Conservation (phyloP, 2,797 vertebrate genomes). For the Sebastes elongatus region DNA sequence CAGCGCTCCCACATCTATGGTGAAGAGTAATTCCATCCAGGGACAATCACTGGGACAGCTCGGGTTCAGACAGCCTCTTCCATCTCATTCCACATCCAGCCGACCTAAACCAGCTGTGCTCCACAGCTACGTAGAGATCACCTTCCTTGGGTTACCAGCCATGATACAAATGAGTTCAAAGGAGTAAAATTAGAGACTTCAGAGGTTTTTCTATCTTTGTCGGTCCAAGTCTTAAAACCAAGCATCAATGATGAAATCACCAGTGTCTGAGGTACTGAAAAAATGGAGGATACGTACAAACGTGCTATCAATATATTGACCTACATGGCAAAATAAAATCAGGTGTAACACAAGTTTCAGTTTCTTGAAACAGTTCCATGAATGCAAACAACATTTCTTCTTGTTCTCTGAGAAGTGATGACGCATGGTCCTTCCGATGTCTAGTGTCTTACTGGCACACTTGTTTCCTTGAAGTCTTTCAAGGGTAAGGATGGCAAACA, state of each 20-base stretch:
- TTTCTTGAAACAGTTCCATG: background rate
- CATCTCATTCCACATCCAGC: conserved; percentile 42
- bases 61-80: conserved; percentile 56
- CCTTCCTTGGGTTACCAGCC: background rate
- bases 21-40: conserved; percentile 74
- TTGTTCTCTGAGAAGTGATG: background rate
- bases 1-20: conserved; percentile 59
- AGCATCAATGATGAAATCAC: background rate
- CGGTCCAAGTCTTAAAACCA: background rate
- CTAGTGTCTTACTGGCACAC: background rate
- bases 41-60: conserved; percentile 71
- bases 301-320: background rate
- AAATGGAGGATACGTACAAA: background rate
- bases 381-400: background rate
- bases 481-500: background rate
- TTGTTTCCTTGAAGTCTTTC: background rate
- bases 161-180: background rate
- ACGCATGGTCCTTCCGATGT: background rate
- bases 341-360: background rate
- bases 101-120: conserved; percentile 24
- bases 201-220: background rate
- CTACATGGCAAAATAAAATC: background rate
- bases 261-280: background rate
- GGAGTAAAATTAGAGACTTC: background rate
- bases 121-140: background rate